Conservation (phyloP, 2,113 vertebrate genomes). For the Dromaius novaehollandiae region DNA sequence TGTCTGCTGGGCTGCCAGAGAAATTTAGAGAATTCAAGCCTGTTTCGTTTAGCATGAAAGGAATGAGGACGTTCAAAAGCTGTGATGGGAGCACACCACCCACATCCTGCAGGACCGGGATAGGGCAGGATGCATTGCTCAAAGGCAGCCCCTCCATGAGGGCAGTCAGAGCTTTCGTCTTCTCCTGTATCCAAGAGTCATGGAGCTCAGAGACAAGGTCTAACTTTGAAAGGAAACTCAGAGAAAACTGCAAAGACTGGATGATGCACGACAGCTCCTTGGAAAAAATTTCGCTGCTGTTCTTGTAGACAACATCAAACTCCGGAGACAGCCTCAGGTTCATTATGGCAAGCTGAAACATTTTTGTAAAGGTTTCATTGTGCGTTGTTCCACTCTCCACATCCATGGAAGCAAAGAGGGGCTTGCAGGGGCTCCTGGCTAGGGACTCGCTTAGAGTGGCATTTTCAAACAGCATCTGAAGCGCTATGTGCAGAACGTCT, state of each 20-base stretch:
- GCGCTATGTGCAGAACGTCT: not conserved
- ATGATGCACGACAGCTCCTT: not conserved
- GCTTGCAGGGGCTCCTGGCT: conserved; percentile 16
- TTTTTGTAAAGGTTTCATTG: not conserved
- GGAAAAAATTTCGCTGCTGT: not conserved
- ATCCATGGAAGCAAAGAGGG: conserved; percentile 18
- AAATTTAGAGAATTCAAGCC: not conserved
- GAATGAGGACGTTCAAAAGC: not conserved
- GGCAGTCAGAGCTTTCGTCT: not conserved
- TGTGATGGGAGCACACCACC: not conserved
- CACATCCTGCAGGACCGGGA: not conserved
- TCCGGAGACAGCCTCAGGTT: conserved; percentile 40
- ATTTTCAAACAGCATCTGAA: conserved; percentile 61
- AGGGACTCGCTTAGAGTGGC: not conserved
- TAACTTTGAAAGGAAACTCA: conserved; percentile 42
- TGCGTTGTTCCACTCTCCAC: not conserved
- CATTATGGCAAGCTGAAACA: conserved; percentile 39
- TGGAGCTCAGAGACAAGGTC: not conserved
- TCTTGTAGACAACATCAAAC: conserved; percentile 37
- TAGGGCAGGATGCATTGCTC: not conserved
- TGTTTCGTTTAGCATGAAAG: not conserved
- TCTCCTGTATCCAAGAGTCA: conserved; percentile 45
- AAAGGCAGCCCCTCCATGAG: not conserved
- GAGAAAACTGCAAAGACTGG: conserved; percentile 37
- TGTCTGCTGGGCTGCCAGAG: not conserved